These are phyloP conservation scores for Menidia menidia DNA, from an alignment of 2,797 vertebrate species.

Conservation along the genomic window DNA sequence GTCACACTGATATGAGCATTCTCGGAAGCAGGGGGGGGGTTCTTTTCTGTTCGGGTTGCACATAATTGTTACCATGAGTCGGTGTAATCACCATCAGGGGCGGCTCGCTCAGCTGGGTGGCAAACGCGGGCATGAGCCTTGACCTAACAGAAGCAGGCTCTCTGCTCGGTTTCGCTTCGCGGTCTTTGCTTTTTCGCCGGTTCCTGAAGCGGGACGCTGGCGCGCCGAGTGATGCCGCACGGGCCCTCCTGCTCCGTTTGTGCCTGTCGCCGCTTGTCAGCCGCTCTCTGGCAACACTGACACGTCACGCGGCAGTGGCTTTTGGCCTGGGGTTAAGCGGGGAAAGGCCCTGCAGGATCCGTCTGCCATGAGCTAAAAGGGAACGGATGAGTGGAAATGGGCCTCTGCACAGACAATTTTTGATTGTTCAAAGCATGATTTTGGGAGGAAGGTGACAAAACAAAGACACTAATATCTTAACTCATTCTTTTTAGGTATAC, in stretches of 20 bases:
- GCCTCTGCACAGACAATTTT: background rate
- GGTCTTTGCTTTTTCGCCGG: slow-evolving; percentile 36
- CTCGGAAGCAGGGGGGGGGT: slow-evolving; percentile 34
- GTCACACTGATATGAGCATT: slow-evolving; percentile 56
- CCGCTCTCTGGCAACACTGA: slow-evolving; percentile 38
- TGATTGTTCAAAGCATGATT: background rate
- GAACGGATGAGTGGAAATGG: background rate
- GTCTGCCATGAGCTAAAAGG: slow-evolving; percentile 5
- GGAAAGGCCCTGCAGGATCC: slow-evolving; percentile 1
- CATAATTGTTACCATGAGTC: slow-evolving; percentile 70
- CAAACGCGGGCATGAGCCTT: slow-evolving; percentile 41
- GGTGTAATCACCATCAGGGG: slow-evolving; percentile 41
- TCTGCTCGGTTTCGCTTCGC: slow-evolving; percentile 61
- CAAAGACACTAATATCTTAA: no score
- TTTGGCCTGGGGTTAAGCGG: slow-evolving; percentile 21
- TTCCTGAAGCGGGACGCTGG: slow-evolving; percentile 52
- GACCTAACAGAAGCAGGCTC: slow-evolving; percentile 35
- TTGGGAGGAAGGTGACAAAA: background rate
- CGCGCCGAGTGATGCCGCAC: slow-evolving; percentile 54
- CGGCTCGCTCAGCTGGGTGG: slow-evolving; percentile 40
- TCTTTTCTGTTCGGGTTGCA: slow-evolving; percentile 63
- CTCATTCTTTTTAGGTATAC: no score
- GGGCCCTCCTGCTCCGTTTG: slow-evolving; percentile 40
- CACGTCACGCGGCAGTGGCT: slow-evolving; percentile 32
- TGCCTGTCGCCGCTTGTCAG: slow-evolving; percentile 48